Evolutionary conservation across 2,888 invertebrate species (phyloP), one percentile per base, ranked within the genome.

Genomic region (Heterodera filipjevi): DNA sequence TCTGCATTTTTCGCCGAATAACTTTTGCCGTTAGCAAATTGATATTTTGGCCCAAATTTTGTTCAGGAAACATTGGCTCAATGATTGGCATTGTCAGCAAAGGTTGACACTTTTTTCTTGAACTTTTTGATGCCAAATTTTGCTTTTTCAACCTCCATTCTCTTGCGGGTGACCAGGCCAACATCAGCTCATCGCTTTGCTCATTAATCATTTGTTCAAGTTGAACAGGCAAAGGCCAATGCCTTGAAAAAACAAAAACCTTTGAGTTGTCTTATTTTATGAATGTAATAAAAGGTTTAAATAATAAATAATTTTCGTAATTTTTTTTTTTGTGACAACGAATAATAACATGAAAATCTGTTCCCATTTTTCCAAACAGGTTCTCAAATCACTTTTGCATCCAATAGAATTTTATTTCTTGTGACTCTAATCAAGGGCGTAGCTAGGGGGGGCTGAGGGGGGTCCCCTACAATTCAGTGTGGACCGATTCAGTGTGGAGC

Each of bases 11-110:
- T 0, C 59, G 22, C n/a, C 27, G 59, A 59, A 59, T 59, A 6
- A 59, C 59, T 59, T 59, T 22, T 27, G 59, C 59, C 0, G 59
- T 59, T n/a, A n/a, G 12, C n/a, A n/a, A 59, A 59, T n/a, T 59
- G 0, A 59, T 59, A 27, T 59, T n/a, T 0, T 59, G n/a, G 59
- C 59, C 59, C 59, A 59, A 59, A 59, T 59, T 59, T 59, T 59
- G 59, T 59, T 59, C n/a, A n/a, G 59, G 59, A 59, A 59, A 59
- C 59, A 59, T 59, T n/a, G 59, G 59, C 59, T 8, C 19, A 59
- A 59, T 59, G n/a, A 59, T 59, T 27, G 59, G 59, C n/a, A 59
- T 59, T 59, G 59, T n/a, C 59, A 59, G n/a, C n/a, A 27, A 8
- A 8, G 6, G 19, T 3, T 22, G n/a, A 12, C 6, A 27, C 59